Conservation (phyloP, 2,113 vertebrate genomes). For the Hystrix brachyura region DNA sequence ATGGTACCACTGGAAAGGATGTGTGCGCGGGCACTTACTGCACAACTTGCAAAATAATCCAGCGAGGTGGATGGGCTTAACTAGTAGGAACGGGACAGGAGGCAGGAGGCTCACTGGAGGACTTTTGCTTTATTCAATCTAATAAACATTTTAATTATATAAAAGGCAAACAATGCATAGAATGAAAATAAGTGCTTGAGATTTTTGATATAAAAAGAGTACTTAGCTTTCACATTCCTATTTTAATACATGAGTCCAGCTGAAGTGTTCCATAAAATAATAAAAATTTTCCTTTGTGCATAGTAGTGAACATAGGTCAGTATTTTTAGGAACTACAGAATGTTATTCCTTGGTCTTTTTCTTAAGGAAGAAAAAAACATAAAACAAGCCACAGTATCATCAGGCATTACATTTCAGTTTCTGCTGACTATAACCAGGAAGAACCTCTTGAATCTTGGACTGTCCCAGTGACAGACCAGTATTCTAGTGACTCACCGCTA, state of each 20-base stretch:
- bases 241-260: conserved; percentile 87
- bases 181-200: conserved; percentile 88
- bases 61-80: background rate
- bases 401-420: conserved; percentile 62
- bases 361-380: conserved; percentile 38
- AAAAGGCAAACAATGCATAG: conserved; percentile 86
- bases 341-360: conserved; percentile 77
- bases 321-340: conserved; percentile 83
- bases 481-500: conserved; percentile 71
- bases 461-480: conserved; percentile 16
- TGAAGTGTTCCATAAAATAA: conserved; percentile 86
- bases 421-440: conserved; percentile 49
- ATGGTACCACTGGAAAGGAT: background rate
- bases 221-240: conserved; percentile 88
- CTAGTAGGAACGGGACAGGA: background rate
- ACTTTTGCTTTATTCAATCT: conserved; percentile 87
- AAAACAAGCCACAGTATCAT: conserved; percentile 42
- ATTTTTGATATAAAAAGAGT: conserved; percentile 85
- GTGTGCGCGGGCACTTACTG: background rate
- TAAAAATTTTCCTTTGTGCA: conserved; percentile 85
- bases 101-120: conserved; percentile 63
- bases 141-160: conserved; percentile 86
- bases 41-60: background rate
- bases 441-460: conserved; percentile 40
- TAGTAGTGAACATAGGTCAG: conserved; percentile 85